phyloP scores from a whole-genome alignment of 37 sponge, comb jelly and placozoan genomes.

The Crambe crambe region DNA sequence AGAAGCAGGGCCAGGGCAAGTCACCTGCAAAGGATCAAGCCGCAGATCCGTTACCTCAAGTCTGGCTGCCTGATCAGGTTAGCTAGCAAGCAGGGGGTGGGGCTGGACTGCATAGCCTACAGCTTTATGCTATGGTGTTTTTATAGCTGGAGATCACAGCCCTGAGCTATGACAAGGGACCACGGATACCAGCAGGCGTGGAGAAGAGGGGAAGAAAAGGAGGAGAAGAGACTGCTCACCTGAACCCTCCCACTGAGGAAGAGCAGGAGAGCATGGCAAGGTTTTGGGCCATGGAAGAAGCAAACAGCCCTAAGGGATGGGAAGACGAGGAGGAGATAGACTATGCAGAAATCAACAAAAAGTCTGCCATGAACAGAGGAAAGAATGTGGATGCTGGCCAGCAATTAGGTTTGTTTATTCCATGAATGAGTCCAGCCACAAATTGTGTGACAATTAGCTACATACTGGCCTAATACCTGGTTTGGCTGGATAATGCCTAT shows the following conservation, averaged over 20 bases:
- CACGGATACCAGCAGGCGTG: not conserved
- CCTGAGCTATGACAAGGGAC: not conserved
- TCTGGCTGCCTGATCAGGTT: conserved; percentile 39
- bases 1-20: not conserved
- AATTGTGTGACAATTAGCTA: no score
- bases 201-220: not conserved
- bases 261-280: conserved; percentile 56
- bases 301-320: conserved; percentile 48
- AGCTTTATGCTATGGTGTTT: not conserved
- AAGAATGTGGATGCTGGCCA: not conserved
- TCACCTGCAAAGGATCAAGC: not conserved
- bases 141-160: not conserved
- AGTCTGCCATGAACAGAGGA: conserved; percentile 3
- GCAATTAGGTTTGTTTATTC: not conserved
- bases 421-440: no score
- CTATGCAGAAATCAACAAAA: conserved; percentile 37
- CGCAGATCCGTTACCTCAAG: conserved; percentile 34
- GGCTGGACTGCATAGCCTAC: not conserved
- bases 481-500: no score
- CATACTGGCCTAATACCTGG: not conserved
- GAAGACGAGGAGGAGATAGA: conserved; percentile 73
- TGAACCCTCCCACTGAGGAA: conserved; percentile 18
- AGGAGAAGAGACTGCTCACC: not conserved
- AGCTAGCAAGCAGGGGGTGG: not conserved
- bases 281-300: conserved; percentile 69